Conservation (phyloP, 1,140 invertebrate genomes). For the Ceratina japonica region DNA sequence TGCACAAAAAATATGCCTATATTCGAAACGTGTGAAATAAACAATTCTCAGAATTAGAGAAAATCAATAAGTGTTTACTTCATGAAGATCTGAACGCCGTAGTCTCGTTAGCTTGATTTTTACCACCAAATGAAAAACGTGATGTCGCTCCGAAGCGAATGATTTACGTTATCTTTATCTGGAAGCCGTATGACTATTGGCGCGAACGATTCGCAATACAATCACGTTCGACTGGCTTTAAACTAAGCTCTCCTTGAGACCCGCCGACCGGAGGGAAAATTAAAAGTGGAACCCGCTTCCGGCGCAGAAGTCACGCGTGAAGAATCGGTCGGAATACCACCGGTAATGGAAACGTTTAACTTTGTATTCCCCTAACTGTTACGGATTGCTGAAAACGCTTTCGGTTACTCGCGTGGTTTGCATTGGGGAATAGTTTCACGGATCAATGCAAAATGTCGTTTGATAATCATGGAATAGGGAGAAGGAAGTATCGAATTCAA, state of each 20-base stretch:
- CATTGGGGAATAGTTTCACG: background rate
- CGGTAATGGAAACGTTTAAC: conserved; percentile 26
- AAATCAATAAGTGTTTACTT: background rate
- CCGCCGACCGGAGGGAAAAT: conserved; percentile 15
- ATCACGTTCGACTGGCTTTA: conserved; percentile 16
- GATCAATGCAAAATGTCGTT: background rate
- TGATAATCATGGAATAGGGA: background rate
- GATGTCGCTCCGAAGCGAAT: background rate
- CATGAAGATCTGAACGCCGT: too few species aligned
- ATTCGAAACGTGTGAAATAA: too few species aligned
- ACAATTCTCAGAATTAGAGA: background rate
- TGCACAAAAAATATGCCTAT: too few species aligned
- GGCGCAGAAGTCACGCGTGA: conserved; percentile 32
- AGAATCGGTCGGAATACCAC: conserved; percentile 17
- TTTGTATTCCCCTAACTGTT: conserved; percentile 2
- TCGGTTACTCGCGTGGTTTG: conserved; percentile 9
- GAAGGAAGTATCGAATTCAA: too few species aligned
- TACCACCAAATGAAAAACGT: background rate
- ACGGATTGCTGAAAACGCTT: conserved; percentile 10
- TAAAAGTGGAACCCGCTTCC: conserved; percentile 25
- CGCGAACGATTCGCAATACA: conserved; percentile 12
- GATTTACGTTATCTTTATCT: background rate
- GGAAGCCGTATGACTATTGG: background rate
- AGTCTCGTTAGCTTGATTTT: background rate
- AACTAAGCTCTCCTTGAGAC: conserved; percentile 15